Evolutionary conservation across 2,888 invertebrate species (phyloP).

Genomic region (Hemicrepidius hirtus): DNA sequence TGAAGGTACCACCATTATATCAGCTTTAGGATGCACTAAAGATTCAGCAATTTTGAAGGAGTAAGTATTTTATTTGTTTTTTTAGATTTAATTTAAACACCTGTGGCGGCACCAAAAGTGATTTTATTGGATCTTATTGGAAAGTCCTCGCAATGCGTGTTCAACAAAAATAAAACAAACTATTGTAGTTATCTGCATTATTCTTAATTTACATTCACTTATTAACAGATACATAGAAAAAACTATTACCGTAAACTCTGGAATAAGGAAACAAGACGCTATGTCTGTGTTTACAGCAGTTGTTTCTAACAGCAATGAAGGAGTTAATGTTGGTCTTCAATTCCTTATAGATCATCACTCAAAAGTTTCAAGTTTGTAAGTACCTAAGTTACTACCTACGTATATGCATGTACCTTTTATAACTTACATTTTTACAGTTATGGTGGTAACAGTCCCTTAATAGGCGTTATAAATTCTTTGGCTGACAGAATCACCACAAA

Average conservation of each 20-base stretch:
- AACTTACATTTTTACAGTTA: constrained; percentile 67
- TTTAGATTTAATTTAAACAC: too few relatives aligned
- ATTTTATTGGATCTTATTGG: too few relatives aligned
- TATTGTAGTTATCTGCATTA: too few relatives aligned
- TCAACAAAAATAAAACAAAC: too few relatives aligned
- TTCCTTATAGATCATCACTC: constrained; percentile 72
- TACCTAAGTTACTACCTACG: constrained; percentile 8
- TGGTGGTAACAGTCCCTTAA: constrained; percentile 72
- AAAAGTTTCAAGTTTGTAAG: constrained; percentile 21
- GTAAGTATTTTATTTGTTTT: constrained; percentile 67
- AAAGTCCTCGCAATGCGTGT: too few relatives aligned
- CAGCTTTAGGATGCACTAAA: constrained; percentile 81
- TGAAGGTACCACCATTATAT: constrained; percentile 80
- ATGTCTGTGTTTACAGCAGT: constrained; percentile 72
- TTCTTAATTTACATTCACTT: too few relatives aligned
- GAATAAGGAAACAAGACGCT: constrained; percentile 73
- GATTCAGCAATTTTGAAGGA: constrained; percentile 73
- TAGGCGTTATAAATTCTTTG: constrained; percentile 65
- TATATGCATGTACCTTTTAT: too few relatives aligned
- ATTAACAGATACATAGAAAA: constrained; percentile 57
- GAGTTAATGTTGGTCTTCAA: constrained; percentile 72
- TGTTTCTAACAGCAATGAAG: constrained; percentile 74
- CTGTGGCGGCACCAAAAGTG: too few relatives aligned
- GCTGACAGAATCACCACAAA: constrained; percentile 63
- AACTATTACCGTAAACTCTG: constrained; percentile 61